A percentile compares a stretch with the other conserved stretches of the same genome.
Evolutionary conservation across 2,888 invertebrate genomes (phyloP).

Genomic region (Podabrus alpinus): DNA sequence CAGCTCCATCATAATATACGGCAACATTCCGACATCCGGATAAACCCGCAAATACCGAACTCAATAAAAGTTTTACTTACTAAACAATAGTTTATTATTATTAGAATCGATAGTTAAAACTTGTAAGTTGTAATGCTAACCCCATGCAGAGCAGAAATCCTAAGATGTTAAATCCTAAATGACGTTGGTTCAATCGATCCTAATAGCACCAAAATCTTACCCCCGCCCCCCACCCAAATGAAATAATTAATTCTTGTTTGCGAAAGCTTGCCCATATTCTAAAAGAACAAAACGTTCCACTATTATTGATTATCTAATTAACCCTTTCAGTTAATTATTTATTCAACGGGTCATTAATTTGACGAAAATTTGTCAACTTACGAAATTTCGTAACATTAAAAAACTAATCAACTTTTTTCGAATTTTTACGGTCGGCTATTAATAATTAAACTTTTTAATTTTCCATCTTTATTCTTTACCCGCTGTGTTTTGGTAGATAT

Average conservation of each 20-base stretch:
- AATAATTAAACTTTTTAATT: slow-evolving; percentile 7
- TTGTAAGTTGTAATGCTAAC: no score
- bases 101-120: no score
- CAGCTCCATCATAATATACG: no score
- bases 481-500: slow-evolving; percentile 7
- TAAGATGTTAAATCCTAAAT: no score
- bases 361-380: background rate
- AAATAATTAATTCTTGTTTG: background rate
- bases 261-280: background rate
- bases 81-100: no score
- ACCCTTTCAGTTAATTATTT: background rate
- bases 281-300: background rate
- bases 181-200: no score
- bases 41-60: no score
- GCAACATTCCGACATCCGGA: no score
- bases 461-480: slow-evolving; percentile 2
- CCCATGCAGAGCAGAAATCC: no score
- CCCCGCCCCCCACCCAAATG: no score
- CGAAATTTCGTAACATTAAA: background rate
- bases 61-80: no score
- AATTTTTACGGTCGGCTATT: background rate
- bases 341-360: background rate
- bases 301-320: background rate
- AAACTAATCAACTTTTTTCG: background rate
- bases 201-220: no score